phyloP scores from a whole-genome alignment of 2,888 invertebrate genomes.

The Callinectes sapidus region DNA sequence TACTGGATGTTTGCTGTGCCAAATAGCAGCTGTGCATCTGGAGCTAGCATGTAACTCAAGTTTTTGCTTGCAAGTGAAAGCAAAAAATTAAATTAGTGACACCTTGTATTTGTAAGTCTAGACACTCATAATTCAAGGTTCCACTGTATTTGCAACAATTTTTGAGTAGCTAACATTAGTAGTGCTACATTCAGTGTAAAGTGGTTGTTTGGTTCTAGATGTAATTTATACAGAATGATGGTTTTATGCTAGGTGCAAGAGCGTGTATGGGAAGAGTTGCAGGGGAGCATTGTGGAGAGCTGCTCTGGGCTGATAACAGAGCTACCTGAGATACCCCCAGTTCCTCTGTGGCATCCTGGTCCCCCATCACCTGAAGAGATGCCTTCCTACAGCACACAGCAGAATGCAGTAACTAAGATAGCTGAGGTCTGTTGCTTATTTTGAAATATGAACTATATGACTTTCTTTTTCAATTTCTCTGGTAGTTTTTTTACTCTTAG shows the following conservation, averaged over 20 bases:
- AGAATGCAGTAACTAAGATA: neutral
- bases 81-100: too few species aligned
- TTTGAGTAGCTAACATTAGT: neutral
- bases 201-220: neutral
- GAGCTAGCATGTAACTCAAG: too few species aligned
- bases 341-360: constrained; percentile 48
- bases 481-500: neutral
- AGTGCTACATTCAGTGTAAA: neutral
- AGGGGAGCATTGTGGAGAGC: constrained; percentile 13
- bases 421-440: constrained; percentile 32
- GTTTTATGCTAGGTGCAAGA: constrained; percentile 2
- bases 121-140: too few species aligned
- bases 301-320: constrained; percentile 40
- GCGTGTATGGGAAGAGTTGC: constrained; percentile 51
- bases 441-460: neutral
- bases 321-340: constrained; percentile 13
- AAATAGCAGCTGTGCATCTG: too few species aligned
- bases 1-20: too few species aligned
- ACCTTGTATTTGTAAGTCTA: too few species aligned
- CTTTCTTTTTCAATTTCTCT: neutral
- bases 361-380: neutral
- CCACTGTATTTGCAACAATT: neutral
- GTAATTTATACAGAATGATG: neutral
- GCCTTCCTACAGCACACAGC: constrained; percentile 38
- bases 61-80: too few species aligned